Base-by-base conservation (phyloP, 2,113 vertebrate genomes). In the Sinocyclocheilus rhinocerous region DNA sequence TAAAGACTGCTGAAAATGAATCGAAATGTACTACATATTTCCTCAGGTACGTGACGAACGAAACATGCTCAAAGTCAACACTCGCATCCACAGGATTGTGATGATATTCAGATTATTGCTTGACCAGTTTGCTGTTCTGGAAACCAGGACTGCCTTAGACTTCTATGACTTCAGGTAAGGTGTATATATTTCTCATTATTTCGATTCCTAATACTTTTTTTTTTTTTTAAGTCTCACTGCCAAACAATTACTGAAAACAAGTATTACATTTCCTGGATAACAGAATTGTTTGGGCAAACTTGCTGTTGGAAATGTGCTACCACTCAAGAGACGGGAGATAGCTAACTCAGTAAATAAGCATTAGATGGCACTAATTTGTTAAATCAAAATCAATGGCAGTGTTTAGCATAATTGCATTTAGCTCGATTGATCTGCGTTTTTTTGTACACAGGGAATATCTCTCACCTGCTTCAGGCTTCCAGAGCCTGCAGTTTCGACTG, bases 31-130 rank as follows among this genome's bases (percentile, higher is more conserved):
- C 2, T 84, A 1, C 16, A 15, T 6, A 22, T 84, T 36, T 88
- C 61, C 65, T 15, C 88, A 99, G 98, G 97, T 98, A 29, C 94
- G 96, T 87, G 96, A 99, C 63, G 97, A 99, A 81, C 95, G 98
- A 20, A 98, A 99, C 67, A 98, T 99, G 98, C 94, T 99, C 52
- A 99, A 99, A 81, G 96, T 99, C 84, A 96, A 97, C 85, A 95
- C 96, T 29, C 95, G 97, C 29, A 97, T 97, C 85, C 95, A 99
- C 87, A 95, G 98, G 76, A 96, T 99, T 24, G 95, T 95, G 1
- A 96, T 96, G 91, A 98, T 99, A 85, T 93, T 99, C 76, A 96
- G 95, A 69, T 92, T 99, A 76, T 84, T 99, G 73, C 96, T 97
- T 11, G 97, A 99, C 75, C 98, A 99, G 91, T 99, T 99, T 90